These are phyloP conservation scores for Apus apus DNA, from an alignment of 2,113 vertebrate species.

Conservation along the genomic window DNA sequence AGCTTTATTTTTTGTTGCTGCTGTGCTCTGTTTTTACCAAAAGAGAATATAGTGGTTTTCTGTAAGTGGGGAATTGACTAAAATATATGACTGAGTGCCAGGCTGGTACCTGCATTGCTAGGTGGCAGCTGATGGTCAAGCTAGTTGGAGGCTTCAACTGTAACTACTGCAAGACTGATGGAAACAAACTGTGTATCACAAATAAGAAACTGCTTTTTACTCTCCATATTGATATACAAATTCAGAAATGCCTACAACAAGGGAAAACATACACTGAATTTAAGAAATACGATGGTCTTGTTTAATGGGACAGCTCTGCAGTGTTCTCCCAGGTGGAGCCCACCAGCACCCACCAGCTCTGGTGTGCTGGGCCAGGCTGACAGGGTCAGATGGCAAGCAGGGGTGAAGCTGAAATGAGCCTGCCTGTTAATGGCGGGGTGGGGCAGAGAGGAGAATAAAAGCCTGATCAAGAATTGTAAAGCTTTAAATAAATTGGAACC, in stretches of 20 bases:
- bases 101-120: neutral
- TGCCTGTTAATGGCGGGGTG: neutral
- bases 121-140: neutral
- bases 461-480: neutral
- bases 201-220: neutral
- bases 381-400: neutral
- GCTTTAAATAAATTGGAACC: neutral
- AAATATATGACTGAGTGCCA: neutral
- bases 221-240: neutral
- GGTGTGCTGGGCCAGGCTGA: neutral
- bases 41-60: neutral
- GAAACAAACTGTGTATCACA: neutral
- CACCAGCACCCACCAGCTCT: neutral
- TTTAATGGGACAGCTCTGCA: neutral
- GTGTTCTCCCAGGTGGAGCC: neutral
- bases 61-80: neutral
- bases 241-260: neutral
- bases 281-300: neutral
- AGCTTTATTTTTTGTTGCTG: neutral
- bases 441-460: neutral
- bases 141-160: neutral
- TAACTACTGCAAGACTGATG: neutral
- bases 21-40: neutral
- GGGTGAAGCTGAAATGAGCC: accelerated
- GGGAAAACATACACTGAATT: neutral